Evolutionary conservation across 2,797 vertebrate species (phyloP).

Genomic region (Antennarius maculatus): DNA sequence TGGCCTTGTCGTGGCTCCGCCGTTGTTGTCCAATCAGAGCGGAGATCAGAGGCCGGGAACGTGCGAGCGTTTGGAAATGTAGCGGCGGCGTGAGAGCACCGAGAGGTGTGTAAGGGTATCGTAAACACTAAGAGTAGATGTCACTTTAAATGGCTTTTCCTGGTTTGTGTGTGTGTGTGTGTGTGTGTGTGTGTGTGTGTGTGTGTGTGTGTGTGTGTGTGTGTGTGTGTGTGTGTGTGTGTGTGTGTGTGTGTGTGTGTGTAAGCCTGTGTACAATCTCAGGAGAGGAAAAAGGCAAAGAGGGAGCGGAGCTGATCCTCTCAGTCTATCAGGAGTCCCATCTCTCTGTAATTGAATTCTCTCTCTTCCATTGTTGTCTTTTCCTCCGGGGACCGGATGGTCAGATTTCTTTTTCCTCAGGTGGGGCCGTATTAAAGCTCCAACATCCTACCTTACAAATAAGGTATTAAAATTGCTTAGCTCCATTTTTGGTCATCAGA

Average conservation of each 20-base stretch:
- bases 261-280: slow-evolving; percentile 47
- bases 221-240: slow-evolving; percentile 11
- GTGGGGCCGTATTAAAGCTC: slow-evolving; percentile 29
- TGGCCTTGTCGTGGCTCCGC: slow-evolving; percentile 39
- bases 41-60: slow-evolving; percentile 59
- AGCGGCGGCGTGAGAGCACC: slow-evolving; percentile 36
- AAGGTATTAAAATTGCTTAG: slow-evolving; percentile 7
- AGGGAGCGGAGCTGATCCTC: slow-evolving; percentile 64
- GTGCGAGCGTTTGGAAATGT: slow-evolving; percentile 52
- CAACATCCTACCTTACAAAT: slow-evolving; percentile 14
- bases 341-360: slow-evolving; percentile 77
- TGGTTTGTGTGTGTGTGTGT: slow-evolving; percentile 53
- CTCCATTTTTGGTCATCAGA: slow-evolving; percentile 15
- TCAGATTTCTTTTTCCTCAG: slow-evolving; percentile 45
- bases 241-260: slow-evolving; percentile 29
- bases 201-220: slow-evolving; percentile 29
- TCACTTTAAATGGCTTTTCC: slow-evolving; percentile 71
- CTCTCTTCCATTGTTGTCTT: slow-evolving; percentile 67
- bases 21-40: slow-evolving; percentile 71
- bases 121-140: slow-evolving; percentile 69
- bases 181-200: slow-evolving; percentile 33
- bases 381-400: slow-evolving; percentile 63
- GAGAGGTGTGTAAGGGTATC: slow-evolving; percentile 55
- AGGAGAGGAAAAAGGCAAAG: slow-evolving; percentile 39
- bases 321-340: slow-evolving; percentile 66